Percentiles rank a stretch among this genome's conserved stretches.
Conservation (phyloP, 2,888 invertebrate species). For the Caenorhabditis macrosperma region DNA sequence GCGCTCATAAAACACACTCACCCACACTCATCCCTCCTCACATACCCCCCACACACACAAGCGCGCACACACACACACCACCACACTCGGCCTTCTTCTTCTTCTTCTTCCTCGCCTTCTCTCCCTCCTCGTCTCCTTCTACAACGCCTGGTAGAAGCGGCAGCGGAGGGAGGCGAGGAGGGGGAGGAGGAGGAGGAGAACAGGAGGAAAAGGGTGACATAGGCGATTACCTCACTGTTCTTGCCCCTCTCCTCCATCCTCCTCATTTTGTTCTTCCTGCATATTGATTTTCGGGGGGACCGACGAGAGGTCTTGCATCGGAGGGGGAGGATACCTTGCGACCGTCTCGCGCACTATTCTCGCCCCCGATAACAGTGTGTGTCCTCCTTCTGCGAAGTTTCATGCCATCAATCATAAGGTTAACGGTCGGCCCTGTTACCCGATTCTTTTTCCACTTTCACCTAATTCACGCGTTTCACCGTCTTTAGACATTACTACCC, state of each 20-base stretch:
- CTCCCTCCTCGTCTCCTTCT: conserved; percentile 8
- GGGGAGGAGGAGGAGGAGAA: conserved; percentile 16
- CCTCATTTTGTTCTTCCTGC: conserved; percentile 51
- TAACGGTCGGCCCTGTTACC: conserved; percentile 1
- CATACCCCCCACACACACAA: conserved; percentile 46
- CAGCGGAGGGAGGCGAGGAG: conserved; percentile 20
- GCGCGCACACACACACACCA: conserved; percentile 33
- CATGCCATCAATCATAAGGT: conserved; percentile 47
- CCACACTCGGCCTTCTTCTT: conserved; percentile 50
- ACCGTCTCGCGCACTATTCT: conserved; percentile 44
- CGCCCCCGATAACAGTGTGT: conserved; percentile 42
- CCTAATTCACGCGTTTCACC: conserved; percentile 28
- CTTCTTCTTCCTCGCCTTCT: conserved; percentile 14
- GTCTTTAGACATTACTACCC: not conserved
- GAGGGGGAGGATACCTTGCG: conserved; percentile 12
- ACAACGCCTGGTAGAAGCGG: conserved; percentile 45
- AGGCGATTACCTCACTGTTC: conserved; percentile 59
- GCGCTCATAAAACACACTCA: conserved; percentile 53
- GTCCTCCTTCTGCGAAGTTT: conserved; percentile 46
- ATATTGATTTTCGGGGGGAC: conserved; percentile 51
- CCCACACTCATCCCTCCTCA: conserved; percentile 52
- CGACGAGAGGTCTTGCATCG: conserved; percentile 21
- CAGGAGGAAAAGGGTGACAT: conserved; percentile 44
- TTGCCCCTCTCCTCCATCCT: conserved; percentile 29
- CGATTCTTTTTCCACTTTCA: conserved; percentile 1